A percentile compares a stretch with the other conserved stretches of the same genome.
Evolutionary conservation across 2,888 invertebrate species (phyloP).

Genomic region (Ormyrus nitidulus): DNA sequence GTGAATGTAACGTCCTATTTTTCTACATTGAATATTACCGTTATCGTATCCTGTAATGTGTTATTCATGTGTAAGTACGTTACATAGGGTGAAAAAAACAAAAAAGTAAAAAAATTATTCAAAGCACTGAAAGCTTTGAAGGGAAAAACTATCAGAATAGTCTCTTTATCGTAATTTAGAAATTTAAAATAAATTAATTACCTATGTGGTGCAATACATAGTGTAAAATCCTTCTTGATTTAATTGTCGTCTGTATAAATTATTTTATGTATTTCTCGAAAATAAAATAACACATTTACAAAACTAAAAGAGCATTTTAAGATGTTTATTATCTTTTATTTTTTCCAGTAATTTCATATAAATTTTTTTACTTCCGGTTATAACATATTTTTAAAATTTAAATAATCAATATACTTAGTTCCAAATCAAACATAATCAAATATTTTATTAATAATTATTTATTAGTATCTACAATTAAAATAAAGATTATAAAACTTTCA

Average conservation of each 20-base stretch:
- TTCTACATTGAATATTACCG: constrained; percentile 70
- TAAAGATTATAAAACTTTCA: not conserved
- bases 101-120: constrained; percentile 35
- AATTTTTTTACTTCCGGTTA: not conserved
- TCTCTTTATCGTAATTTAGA: constrained; percentile 49
- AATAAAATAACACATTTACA: constrained; percentile 66
- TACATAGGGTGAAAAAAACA: constrained; percentile 37
- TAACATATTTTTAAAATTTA: constrained; percentile 11
- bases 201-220: constrained; percentile 63
- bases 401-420: not conserved
- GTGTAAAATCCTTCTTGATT: constrained; percentile 60
- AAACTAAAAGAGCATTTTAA: constrained; percentile 29
- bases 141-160: constrained; percentile 33
- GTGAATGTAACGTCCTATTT: constrained; percentile 68
- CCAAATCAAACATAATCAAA: no score
- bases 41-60: constrained; percentile 54
- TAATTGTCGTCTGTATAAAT: constrained; percentile 66
- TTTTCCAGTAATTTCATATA: not conserved
- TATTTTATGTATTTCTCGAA: constrained; percentile 67
- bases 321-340: not conserved
- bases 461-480: not conserved
- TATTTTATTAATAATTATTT: no score
- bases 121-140: constrained; percentile 46
- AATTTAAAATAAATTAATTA: constrained; percentile 49
- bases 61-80: constrained; percentile 54